Base-by-base conservation (phyloP, 2,888 invertebrate genomes). In the Chorisops tibialis region DNA sequence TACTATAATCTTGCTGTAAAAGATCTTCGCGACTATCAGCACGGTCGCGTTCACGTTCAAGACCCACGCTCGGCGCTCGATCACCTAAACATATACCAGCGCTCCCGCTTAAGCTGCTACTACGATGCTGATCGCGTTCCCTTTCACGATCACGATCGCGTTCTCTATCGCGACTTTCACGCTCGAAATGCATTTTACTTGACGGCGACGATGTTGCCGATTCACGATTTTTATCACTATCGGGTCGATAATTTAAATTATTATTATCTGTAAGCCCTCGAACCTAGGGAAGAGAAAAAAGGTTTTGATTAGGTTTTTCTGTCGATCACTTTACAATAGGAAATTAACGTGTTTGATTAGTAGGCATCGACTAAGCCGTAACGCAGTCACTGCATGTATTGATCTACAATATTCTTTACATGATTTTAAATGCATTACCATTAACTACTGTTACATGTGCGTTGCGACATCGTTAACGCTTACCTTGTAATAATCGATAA, bases 231-330 rank as follows among this genome's bases (percentile, higher is more conserved):
- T 75, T 75, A 65, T 77, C 79, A 69, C 72, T 73, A 67, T 77
- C 78, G 67, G 76, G 70, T 65, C 77, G 77, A 70, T 78, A 79
- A 66, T 78, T 78, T 69, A 79, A 72, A 70, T 78, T 87, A 82
- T 88, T 89, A 80, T 89, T 91, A 82, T 93, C 92, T 73, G 92
- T 91, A 75, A 93, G 85, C 74, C 92, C 93, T 79, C 92, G 81
- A 69, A 89, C 79, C 79, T 79, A 61, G 2, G 7, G 30, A 30
- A 30, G 5, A 9, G 30, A 30, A 30, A 2, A 30, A 30, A n/a
- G n/a, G n/a, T n/a, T n/a, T n/a, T n/a, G n/a, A n/a, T n/a, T n/a
- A n/a, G n/a, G n/a, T n/a, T n/a, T n/a, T n/a, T n/a, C n/a, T n/a
- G n/a, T n/a, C n/a, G n/a, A n/a, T n/a, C n/a, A n/a, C n/a, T n/a